Conservation (phyloP, 2,113 vertebrate species). For the Formicarius rufipectus region DNA sequence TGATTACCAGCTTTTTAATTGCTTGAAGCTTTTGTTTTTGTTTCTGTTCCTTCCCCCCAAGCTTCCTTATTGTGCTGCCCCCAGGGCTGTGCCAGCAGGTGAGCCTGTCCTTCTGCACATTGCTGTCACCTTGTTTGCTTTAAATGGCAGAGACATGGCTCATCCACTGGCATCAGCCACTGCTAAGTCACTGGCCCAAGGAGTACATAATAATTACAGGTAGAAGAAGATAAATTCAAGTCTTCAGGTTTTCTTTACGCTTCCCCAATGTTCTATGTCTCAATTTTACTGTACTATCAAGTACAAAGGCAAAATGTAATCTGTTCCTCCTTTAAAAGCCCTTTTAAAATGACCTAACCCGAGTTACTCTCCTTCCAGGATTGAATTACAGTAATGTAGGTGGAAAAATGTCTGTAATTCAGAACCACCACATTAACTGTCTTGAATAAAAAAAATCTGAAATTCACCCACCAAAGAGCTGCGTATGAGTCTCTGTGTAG, state of each 20-base stretch:
- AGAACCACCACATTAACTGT: not conserved
- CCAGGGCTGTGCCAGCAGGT: not conserved
- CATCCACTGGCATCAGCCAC: not conserved
- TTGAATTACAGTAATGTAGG: not conserved
- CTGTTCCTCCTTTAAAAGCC: not conserved
- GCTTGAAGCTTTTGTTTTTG: not conserved
- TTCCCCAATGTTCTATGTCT: not conserved
- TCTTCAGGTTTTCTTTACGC: not conserved
- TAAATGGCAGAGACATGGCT: not conserved
- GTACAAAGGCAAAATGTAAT: not conserved
- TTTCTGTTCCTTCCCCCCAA: not conserved
- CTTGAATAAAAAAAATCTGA: not conserved
- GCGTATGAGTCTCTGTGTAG: accelerated
- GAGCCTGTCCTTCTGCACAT: not conserved
- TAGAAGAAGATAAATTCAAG: not conserved
- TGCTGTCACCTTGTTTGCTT: not conserved
- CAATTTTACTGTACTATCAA: not conserved
- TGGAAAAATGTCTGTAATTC: not conserved
- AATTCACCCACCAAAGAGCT: not conserved
- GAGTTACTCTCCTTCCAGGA: not conserved
- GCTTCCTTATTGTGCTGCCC: not conserved
- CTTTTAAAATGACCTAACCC: not conserved
- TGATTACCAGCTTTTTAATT: not conserved
- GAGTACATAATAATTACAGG: not conserved
- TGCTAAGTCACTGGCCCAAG: not conserved